Base-by-base conservation (phyloP, 2,797 vertebrate species). In the Microcaecilia unicolor region DNA sequence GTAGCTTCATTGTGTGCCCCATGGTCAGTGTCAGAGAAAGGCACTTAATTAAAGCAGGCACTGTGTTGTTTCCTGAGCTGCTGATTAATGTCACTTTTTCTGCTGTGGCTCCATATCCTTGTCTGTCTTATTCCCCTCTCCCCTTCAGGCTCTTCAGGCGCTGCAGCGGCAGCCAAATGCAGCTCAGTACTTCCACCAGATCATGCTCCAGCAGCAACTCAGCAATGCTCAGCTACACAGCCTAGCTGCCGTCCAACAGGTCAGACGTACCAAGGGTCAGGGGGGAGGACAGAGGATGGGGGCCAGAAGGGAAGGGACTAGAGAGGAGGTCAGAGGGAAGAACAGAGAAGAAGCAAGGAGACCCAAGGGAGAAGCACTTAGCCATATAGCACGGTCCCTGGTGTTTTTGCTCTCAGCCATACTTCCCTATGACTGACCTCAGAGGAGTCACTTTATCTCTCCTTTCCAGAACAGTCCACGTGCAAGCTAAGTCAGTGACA, bases 181-280 rank as follows among this genome's bases (percentile, higher is more conserved):
- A 16, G 94, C 95, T 31, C 94, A 98, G 59, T 98, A 98, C 64
- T 98, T 98, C 49, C 94, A 98, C 64, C 95, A 98, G 67, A 88
- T 98, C 47, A 98, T 98, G 95, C 79, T 98, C 35, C 95, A 98
- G 58, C 95, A 98, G 73, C 95, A 98, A 69, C 89, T 98, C 61
- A 98, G 77, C 48, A 98, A 70, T 44, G 95, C 93, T 25, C 95
- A 98, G 52, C 81, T 98, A 28, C 92, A 98, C 36, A 98, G 92
- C 58, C 61, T 97, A 69, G 94, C 94, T 8, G 95, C 95, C 4
- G 93, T 98, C 40, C 95, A 97, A 78, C 95, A 98, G 90, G 95
- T 98, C 55, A 78, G 77, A 64, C 62, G 52, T 57, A 39, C 41
- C 4, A 17, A 21, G n/a, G 18, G 8, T 37, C 22, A 22, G 36